Evolutionary conservation across 2,888 invertebrate species (phyloP).

Genomic region (Chouioia cunea): DNA sequence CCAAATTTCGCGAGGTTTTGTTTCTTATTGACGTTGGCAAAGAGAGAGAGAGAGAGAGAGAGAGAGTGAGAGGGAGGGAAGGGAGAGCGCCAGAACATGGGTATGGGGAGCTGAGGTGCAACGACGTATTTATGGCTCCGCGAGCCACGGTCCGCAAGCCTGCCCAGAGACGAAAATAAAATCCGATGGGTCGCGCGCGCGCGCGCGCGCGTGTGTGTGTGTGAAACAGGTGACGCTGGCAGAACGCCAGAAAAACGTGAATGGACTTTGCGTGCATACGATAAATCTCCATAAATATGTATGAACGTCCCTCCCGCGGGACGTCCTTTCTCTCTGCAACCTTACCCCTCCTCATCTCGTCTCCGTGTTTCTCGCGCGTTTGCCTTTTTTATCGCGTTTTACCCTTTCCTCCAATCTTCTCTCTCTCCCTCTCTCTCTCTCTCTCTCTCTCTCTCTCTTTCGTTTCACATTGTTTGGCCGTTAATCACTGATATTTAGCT

Average conservation of each 20-base stretch:
- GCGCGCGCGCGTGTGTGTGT: too few relatives aligned
- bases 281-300: conserved; percentile 62
- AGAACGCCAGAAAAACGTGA: conserved; percentile 57
- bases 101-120: conserved; percentile 19
- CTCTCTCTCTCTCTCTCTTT: conserved; percentile 1
- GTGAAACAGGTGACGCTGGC: conserved; percentile 61
- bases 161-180: conserved; percentile 56
- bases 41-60: too few relatives aligned
- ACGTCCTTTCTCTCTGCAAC: conserved; percentile 10
- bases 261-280: conserved; percentile 56
- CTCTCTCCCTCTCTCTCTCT: conserved; percentile 12
- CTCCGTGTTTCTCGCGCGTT: neutral
- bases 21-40: too few relatives aligned
- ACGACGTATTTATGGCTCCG: conserved; percentile 54
- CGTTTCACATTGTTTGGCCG: neutral
- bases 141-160: conserved; percentile 36
- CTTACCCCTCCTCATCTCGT: neutral
- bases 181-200: conserved; percentile 58
- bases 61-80: too few relatives aligned
- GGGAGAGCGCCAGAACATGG: too few relatives aligned
- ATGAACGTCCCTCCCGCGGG: conserved; percentile 56
- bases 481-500: too few relatives aligned
- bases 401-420: conserved; percentile 42
- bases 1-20: too few relatives aligned
- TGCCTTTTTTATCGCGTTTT: neutral